phyloP scores from a whole-genome alignment of 2,113 vertebrate species.

The Loxodonta africana region DNA sequence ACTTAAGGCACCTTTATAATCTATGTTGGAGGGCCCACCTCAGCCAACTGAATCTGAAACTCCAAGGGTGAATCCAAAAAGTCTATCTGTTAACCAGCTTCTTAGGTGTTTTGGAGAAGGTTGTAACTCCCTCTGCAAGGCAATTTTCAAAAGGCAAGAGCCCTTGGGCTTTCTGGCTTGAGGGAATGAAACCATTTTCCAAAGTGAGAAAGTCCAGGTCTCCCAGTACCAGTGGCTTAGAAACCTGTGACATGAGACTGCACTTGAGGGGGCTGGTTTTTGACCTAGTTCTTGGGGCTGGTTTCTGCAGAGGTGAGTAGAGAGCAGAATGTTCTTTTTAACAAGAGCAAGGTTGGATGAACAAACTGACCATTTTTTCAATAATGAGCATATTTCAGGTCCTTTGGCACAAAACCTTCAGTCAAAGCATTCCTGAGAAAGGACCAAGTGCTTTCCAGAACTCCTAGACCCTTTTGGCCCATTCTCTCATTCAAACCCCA shows the following conservation, averaged over 20 bases:
- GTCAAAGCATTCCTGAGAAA: conserved; percentile 48
- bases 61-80: neutral
- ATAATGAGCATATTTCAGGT: neutral
- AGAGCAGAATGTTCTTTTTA: conserved; percentile 51
- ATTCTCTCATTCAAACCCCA: neutral
- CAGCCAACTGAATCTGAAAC: neutral
- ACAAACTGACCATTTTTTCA: conserved; percentile 12
- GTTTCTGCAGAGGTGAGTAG: conserved; percentile 42
- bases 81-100: neutral
- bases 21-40: neutral
- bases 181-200: conserved; percentile 54
- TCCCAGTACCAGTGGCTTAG: conserved; percentile 9
- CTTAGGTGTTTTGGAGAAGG: neutral
- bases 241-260: neutral
- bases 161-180: conserved; percentile 45
- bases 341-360: neutral
- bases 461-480: neutral
- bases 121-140: neutral
- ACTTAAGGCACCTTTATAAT: neutral
- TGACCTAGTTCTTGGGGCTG: neutral
- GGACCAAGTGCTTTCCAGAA: neutral
- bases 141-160: conserved; percentile 27
- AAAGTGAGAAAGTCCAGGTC: neutral
- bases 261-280: conserved; percentile 17
- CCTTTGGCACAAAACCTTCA: neutral